phyloP scores from a whole-genome alignment of 2,797 vertebrate species.

The Hydrocynus forskahlii region DNA sequence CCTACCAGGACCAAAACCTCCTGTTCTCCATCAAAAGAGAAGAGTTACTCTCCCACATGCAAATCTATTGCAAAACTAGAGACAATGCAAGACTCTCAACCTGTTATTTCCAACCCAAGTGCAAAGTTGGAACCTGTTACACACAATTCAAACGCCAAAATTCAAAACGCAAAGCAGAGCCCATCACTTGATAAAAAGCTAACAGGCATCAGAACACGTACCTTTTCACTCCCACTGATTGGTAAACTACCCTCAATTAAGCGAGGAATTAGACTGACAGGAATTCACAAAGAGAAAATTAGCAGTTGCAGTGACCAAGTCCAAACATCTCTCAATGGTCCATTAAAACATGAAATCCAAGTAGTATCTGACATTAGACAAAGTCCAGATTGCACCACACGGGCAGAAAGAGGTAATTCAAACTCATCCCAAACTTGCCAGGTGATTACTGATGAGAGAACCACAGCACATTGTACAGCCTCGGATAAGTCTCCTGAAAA shows the following conservation, averaged over 20 bases:
- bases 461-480: background rate
- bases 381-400: slow-evolving; percentile 63
- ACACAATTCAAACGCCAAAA: slow-evolving; percentile 20
- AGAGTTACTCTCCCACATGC: slow-evolving; percentile 49
- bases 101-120: slow-evolving; percentile 29
- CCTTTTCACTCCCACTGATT: slow-evolving; percentile 74
- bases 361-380: slow-evolving; percentile 58
- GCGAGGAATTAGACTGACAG: slow-evolving; percentile 70
- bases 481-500: slow-evolving; percentile 12
- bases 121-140: slow-evolving; percentile 44
- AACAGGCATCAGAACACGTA: slow-evolving; percentile 65
- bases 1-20: slow-evolving; percentile 35
- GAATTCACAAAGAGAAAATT: slow-evolving; percentile 62
- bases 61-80: slow-evolving; percentile 51
- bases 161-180: slow-evolving; percentile 37
- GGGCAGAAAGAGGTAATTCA: slow-evolving; percentile 72
- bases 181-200: slow-evolving; percentile 60
- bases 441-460: slow-evolving; percentile 10
- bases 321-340: slow-evolving; percentile 20
- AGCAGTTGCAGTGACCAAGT: slow-evolving; percentile 56
- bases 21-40: slow-evolving; percentile 64
- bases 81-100: slow-evolving; percentile 45
- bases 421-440: slow-evolving; percentile 56
- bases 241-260: slow-evolving; percentile 79
- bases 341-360: slow-evolving; percentile 50